These are phyloP conservation scores for Phataginus tetradactyla DNA, from an alignment of 2,797 vertebrate genomes.

Conservation along the genomic window DNA sequence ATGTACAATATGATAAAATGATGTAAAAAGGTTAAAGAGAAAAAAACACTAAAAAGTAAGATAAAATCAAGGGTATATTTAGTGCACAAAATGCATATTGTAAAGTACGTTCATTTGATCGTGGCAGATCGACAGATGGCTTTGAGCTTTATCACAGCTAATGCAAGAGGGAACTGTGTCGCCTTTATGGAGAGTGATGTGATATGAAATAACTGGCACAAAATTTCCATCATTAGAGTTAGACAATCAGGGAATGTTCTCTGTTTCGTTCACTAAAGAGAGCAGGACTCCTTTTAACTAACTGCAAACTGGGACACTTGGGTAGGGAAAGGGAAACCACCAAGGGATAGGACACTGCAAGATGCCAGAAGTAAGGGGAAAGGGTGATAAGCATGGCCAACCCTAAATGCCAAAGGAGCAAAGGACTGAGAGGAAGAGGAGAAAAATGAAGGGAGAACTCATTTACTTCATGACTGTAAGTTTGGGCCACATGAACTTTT, in stretches of 20 bases:
- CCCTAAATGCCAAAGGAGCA: not conserved
- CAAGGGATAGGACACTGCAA: not conserved
- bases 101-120: not conserved
- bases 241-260: not conserved
- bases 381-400: not conserved
- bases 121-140: not conserved
- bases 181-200: not conserved
- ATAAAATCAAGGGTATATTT: not conserved
- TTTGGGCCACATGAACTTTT: not conserved
- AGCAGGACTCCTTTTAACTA: not conserved
- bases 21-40: not conserved
- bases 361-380: not conserved
- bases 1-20: slow-evolving; percentile 4
- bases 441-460: not conserved
- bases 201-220: not conserved
- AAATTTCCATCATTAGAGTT: not conserved
- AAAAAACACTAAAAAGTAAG: not conserved
- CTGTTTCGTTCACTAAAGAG: not conserved
- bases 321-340: not conserved
- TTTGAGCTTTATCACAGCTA: not conserved
- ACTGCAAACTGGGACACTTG: not conserved
- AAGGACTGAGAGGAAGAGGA: not conserved
- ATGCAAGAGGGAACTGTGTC: not conserved
- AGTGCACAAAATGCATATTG: not conserved
- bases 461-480: not conserved